Conservation (phyloP, 2,888 invertebrate species). For the Sipunculus nudus region DNA sequence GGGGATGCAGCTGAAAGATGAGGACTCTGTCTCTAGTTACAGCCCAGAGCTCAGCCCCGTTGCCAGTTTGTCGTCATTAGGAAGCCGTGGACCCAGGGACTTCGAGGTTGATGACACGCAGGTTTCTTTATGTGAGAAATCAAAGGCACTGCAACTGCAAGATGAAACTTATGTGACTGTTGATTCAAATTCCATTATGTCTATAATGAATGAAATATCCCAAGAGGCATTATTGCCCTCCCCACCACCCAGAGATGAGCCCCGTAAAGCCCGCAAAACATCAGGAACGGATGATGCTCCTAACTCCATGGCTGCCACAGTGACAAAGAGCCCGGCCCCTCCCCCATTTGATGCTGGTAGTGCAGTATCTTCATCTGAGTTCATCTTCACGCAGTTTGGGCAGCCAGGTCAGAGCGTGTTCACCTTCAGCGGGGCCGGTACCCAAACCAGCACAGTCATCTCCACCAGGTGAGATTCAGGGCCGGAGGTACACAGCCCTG, state of each 20-base stretch:
- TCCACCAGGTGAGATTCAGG: background rate
- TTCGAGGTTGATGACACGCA: slow-evolving; percentile 14
- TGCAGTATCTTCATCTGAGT: slow-evolving; percentile 5
- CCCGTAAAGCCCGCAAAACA: background rate
- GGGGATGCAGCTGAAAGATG: too few species aligned
- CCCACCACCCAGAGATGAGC: background rate
- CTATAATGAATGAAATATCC: too few species aligned
- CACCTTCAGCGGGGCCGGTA: background rate
- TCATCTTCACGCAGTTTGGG: slow-evolving; percentile 15
- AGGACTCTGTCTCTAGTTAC: too few species aligned
- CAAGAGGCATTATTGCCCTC: too few species aligned
- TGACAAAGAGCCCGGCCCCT: background rate
- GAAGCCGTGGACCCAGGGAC: too few species aligned
- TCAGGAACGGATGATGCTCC: background rate
- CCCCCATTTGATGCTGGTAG: slow-evolving; percentile 10
- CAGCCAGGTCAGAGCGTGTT: background rate
- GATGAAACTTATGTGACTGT: too few species aligned
- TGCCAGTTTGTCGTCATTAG: too few species aligned
- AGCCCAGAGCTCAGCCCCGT: too few species aligned
- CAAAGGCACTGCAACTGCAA: slow-evolving; percentile 10
- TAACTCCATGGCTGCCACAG: background rate
- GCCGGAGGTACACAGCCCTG: too few species aligned
- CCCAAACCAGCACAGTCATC: background rate
- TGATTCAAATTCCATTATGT: too few species aligned
- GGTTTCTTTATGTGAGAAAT: slow-evolving; percentile 10